A percentile compares a stretch with the other conserved stretches of the same genome.
phyloP scores from a whole-genome alignment of 2,888 invertebrate species.

The Tachina fera region DNA sequence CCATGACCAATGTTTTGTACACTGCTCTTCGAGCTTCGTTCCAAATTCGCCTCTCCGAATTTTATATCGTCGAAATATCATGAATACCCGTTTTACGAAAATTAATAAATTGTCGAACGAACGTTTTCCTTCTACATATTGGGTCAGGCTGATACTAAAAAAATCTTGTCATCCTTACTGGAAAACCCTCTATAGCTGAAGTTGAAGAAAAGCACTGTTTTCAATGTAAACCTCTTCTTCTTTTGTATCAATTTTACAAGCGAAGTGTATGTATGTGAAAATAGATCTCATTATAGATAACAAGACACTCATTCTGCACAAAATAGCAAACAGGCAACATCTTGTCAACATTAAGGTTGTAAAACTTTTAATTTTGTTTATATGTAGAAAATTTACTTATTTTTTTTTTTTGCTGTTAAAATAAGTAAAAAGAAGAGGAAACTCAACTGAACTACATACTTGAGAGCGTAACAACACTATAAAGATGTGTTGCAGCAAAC shows the following conservation, averaged over 20 bases:
- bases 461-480: slow-evolving; percentile 21
- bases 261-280: slow-evolving; percentile 70
- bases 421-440: not conserved
- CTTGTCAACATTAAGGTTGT: slow-evolving; percentile 73
- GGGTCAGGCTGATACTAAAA: too few species aligned
- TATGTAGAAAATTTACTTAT: slow-evolving; percentile 57
- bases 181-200: not conserved
- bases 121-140: too few species aligned
- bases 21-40: too few species aligned
- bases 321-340: slow-evolving; percentile 67
- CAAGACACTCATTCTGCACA: slow-evolving; percentile 72
- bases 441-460: slow-evolving; percentile 4
- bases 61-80: too few species aligned
- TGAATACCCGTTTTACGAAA: too few species aligned
- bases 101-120: too few species aligned
- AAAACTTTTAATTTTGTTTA: slow-evolving; percentile 74
- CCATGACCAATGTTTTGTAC: too few species aligned
- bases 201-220: slow-evolving; percentile 63
- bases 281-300: slow-evolving; percentile 76
- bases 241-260: slow-evolving; percentile 54
- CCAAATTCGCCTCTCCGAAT: too few species aligned
- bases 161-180: not conserved
- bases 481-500: slow-evolving; percentile 22
- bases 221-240: slow-evolving; percentile 55
- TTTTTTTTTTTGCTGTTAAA: slow-evolving; percentile 12